Base-by-base conservation (phyloP, 2,797 vertebrate species). In the Sphenopsis melanotis region DNA sequence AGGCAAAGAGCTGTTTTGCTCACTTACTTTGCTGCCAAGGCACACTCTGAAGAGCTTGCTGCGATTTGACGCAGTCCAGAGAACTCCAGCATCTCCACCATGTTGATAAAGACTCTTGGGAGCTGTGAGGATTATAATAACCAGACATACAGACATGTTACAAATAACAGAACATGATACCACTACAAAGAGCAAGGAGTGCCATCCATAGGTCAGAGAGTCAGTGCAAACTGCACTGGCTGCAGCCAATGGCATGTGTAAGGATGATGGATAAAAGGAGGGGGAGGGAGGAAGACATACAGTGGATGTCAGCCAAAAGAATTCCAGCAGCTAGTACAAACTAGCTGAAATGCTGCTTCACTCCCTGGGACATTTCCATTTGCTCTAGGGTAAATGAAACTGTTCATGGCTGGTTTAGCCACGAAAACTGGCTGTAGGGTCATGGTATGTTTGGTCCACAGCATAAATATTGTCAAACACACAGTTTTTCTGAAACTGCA, bases 11-110 rank as follows among this genome's bases (percentile, higher is more conserved):
- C 13, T 66, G 65, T 61, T 93, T 71, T 46, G 12, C 42, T 76
- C 65, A 96, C 98, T 95, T 98, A 99, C 99, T 95, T 89, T 95
- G 97, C 98, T 49, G 98, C 12, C 91, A 98, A 5, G 61, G 32
- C 85, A 24, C 98, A 99, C 19, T 87, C 96, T 2, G 98, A 91
- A 49, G 96, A 98, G 85, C 98, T 97, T 9, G 93, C 96, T 64
- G 98, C 97, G 26, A 98, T 91, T 90, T 95, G 97, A 80, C 98
- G 96, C 84, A 99, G 98, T 32, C 95, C 97, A 75, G 98, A 96
- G 19, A 99, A 77, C 93, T 99, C 98, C 41, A 99, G 93, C 83
- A 99, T 96, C 90, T 98, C 98, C 89, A 99, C 95, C 57, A 99
- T 10, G 10, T 98, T 99, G 86, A 99, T 96, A 87, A 99, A 98